Base-by-base conservation (phyloP, 2,113 vertebrate genomes). In the Spheniscus mendiculus region DNA sequence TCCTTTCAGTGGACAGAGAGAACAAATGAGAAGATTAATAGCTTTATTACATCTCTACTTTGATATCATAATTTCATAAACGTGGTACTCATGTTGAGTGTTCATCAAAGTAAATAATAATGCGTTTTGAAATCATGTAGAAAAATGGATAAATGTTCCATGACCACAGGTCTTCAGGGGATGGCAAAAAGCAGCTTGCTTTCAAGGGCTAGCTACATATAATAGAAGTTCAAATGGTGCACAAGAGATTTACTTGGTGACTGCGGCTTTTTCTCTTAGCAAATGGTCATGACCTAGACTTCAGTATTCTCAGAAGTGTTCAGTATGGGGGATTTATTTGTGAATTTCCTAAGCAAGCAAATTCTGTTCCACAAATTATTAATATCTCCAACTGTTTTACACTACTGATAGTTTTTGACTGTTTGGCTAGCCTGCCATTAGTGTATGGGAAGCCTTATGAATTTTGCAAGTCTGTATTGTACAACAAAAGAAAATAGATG, bases 111-210 rank as follows among this genome's bases (percentile, higher is more conserved):
- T 94, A 97, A 93, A 95, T 91, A 96, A 92, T 91, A 95, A 94
- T 80, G 91, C 5, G 0, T 95, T 97, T 96, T 89, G 93, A 97
- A 97, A 96, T 95, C 30, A 89, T 89, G 93, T 89, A 95, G 94
- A 97, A 95, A 97, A 97, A 96, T 87, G 93, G 80, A 81, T 97
- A 95, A 95, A 95, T 92, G 94, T 95, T 97, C 93, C 93, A 89
- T 87, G 81, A 96, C 91, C 95, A 96, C 94, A 96, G 91, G 91
- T 97, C 95, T 97, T 96, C 87, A 89, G 96, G 94, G 96, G 89
- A 95, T 74, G 69, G 80, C 69, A 97, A 83, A 92, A 94, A 95
- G 73, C 87, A 92, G 94, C 77, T 87, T 95, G 45, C 62, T 96
- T 97, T 94, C 95, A 96, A 91, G 91, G 77, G 52, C 91, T 93